phyloP scores from a whole-genome alignment of 1,140 invertebrate genomes.

The Apolygus lucorum region DNA sequence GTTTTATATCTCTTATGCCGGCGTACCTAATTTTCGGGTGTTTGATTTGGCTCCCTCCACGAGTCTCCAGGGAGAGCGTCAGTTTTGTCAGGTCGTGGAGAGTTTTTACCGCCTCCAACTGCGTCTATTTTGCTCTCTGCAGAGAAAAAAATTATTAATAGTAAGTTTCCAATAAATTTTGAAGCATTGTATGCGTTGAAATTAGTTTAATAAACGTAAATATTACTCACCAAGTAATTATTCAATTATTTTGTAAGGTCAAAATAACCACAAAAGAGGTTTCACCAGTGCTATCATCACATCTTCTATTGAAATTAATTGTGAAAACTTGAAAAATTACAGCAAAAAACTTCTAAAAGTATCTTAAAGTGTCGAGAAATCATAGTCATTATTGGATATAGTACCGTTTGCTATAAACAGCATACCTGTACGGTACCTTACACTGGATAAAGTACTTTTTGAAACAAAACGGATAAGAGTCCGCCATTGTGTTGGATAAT shows the following conservation, averaged over 20 bases:
- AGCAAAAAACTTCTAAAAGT: background rate
- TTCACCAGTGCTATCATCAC: background rate
- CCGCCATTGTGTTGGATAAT: background rate
- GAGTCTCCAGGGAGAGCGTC: background rate
- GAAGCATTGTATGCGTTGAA: background rate
- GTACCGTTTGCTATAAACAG: slow-evolving; percentile 6
- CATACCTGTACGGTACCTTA: background rate
- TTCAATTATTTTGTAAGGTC: background rate
- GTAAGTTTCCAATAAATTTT: background rate
- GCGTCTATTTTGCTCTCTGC: background rate
- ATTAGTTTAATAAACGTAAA: background rate
- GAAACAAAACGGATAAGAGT: background rate
- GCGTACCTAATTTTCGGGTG: background rate
- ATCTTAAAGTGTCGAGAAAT: background rate
- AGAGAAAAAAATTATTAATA: background rate
- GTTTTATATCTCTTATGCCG: background rate
- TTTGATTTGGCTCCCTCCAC: background rate
- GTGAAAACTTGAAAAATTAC: background rate
- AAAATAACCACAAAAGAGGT: background rate
- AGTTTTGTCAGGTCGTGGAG: background rate
- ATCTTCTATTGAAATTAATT: background rate
- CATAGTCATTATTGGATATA: background rate
- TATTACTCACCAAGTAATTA: background rate
- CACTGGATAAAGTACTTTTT: slow-evolving; percentile 15
- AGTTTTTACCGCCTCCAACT: background rate